Base-by-base conservation (phyloP, 2,113 vertebrate species). In the Nycticorax nycticorax region DNA sequence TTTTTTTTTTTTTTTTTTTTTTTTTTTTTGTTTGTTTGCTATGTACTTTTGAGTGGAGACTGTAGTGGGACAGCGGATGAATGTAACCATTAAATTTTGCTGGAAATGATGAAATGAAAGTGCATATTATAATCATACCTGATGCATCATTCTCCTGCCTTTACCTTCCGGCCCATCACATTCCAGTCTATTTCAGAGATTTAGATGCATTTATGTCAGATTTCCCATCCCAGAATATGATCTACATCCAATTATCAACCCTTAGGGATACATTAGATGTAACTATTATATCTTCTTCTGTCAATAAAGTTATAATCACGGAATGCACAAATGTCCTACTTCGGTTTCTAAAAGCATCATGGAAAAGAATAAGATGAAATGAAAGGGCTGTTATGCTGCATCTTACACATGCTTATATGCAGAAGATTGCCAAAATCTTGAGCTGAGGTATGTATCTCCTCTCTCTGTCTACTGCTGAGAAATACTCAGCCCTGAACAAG, bases 221-320 rank as follows among this genome's bases (percentile, higher is more conserved):
- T 95, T 73, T 97, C 92, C 87, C 41, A 10, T 80, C 85, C 69
- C 81, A 55, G 91, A 93, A 92, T 85, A 89, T 88, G 68, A 74
- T 92, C 96, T 96, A 71, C 93, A 93, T 96, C 92, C 95, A 95
- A 97, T 96, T 97, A 96, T 94, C 95, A 62, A 45, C 87, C 97
- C 78, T 86, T 95, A 62, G 63, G 77, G 81, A 85, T 85, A 55
- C 91, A 95, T 96, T 92, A 96, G 96, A 94, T 84, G 75, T 97
- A 98, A 97, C 97, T 97, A 96, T 97, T 97, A 97, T 97, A 96
- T 97, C 96, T 96, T 96, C 93, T 95, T 96, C 94, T 97, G 96
- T 97, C 97, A 97, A 98, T 98, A 98, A 98, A 97, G 97, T 97
- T 95, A 98, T 97, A 94, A 97, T 97, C 88, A 88, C 0, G 24